Conservation (phyloP, 1,140 invertebrate species). For the Orius insidiosus region DNA sequence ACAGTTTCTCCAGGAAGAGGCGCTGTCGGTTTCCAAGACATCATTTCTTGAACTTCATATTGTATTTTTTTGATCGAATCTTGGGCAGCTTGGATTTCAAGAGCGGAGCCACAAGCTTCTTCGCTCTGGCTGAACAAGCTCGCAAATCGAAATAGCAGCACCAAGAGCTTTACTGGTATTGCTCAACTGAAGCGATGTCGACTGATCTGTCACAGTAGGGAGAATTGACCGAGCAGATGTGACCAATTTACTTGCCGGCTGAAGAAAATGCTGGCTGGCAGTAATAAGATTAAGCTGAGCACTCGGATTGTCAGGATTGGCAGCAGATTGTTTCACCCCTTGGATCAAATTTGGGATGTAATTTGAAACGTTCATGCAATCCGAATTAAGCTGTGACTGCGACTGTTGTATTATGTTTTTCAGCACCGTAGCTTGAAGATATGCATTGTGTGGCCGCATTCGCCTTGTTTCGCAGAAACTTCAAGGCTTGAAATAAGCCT, state of each 20-base stretch:
- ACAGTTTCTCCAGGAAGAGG: slow-evolving; percentile 75
- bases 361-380: slow-evolving; percentile 59
- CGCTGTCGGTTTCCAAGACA: slow-evolving; percentile 49
- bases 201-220: slow-evolving; percentile 69
- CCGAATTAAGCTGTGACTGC: slow-evolving; percentile 55
- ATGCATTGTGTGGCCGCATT: slow-evolving; percentile 82
- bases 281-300: slow-evolving; percentile 71
- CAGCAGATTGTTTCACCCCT: slow-evolving; percentile 54
- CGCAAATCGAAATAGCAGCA: slow-evolving; percentile 57
- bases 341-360: slow-evolving; percentile 68
- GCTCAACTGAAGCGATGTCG: slow-evolving; percentile 50
- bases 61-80: slow-evolving; percentile 55
- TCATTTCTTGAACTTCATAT: slow-evolving; percentile 64
- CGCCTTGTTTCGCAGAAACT: slow-evolving; percentile 70
- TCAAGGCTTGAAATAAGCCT: slow-evolving; percentile 59
- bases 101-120: slow-evolving; percentile 67
- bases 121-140: slow-evolving; percentile 62
- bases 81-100: slow-evolving; percentile 57
- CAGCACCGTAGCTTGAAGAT: slow-evolving; percentile 60
- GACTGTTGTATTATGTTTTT: slow-evolving; percentile 46
- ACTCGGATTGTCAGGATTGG: slow-evolving; percentile 51
- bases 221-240: slow-evolving; percentile 62
- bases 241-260: slow-evolving; percentile 47
- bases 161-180: slow-evolving; percentile 58
- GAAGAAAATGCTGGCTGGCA: slow-evolving; percentile 66